A percentile compares a stretch with the other conserved stretches of the same genome.
phyloP scores from a whole-genome alignment of 2,888 invertebrate species.

The Phortica okadai region DNA sequence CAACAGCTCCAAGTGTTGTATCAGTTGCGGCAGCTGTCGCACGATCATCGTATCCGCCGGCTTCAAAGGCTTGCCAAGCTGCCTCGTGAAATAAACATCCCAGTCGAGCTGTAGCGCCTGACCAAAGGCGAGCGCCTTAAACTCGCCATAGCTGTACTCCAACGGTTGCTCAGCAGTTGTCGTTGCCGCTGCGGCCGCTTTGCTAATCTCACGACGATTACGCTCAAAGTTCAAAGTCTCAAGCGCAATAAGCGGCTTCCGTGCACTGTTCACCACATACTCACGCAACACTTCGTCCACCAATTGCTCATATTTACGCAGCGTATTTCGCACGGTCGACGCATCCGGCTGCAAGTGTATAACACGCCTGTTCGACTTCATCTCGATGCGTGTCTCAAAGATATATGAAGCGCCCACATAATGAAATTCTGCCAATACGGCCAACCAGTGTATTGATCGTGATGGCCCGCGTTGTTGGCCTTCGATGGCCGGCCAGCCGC shows the following conservation, averaged over 20 bases:
- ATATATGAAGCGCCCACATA: constrained; percentile 71
- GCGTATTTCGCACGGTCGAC: constrained; percentile 60
- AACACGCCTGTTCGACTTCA: constrained; percentile 70
- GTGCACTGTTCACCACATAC: constrained; percentile 65
- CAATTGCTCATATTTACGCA: constrained; percentile 69
- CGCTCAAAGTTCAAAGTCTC: constrained; percentile 72
- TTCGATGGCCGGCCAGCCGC: constrained; percentile 74
- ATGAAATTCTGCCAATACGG: constrained; percentile 66
- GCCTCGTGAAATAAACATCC: constrained; percentile 69
- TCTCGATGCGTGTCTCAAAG: constrained; percentile 65
- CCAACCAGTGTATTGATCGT: constrained; percentile 61
- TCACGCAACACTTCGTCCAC: constrained; percentile 64
- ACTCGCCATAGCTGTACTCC: constrained; percentile 65
- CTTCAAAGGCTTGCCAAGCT: constrained; percentile 66
- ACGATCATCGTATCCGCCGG: constrained; percentile 64
- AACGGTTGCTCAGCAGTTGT: constrained; percentile 49
- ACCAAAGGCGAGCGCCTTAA: constrained; percentile 59
- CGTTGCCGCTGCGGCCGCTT: constrained; percentile 28
- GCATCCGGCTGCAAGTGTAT: constrained; percentile 64
- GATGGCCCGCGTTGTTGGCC: constrained; percentile 28
- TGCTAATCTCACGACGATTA: constrained; percentile 66
- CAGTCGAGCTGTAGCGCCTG: constrained; percentile 62
- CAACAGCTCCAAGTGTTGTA: constrained; percentile 64
- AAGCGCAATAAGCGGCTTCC: constrained; percentile 67
- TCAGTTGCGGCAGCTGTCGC: constrained; percentile 64